Evolutionary conservation across 2,113 vertebrate species (phyloP), one percentile per base, ranked within the genome.

Genomic region (Dasyurus viverrinus): DNA sequence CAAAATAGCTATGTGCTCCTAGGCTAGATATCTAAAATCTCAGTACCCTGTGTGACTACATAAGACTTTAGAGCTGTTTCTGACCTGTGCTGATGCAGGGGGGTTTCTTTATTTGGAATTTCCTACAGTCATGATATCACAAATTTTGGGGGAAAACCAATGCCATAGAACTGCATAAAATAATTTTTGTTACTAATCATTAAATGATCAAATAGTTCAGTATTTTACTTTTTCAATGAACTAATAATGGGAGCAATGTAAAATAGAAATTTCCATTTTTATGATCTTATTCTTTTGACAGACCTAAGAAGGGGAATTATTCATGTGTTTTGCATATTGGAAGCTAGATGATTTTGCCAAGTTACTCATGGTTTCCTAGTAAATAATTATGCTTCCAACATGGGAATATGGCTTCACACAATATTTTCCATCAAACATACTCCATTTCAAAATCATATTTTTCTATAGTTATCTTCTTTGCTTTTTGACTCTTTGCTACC

Each of bases 361-460:
- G 36, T 97, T 92, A 25, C 90, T 97, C 93, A 95, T 84, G 94
- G 47, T 46, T n/a, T 47, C 90, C 53, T 52, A 95, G 95, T 93
- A 97, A 97, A 97, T 92, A 98, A 95, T 94, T 91, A 57, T 96
- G 91, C 0, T 0, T 93, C 76, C n/a, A 90, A 55, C 36, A n/a
- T 53, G 46, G 30, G 50, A 97, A 92, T 92, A 95, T 76, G 2
- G 8, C 89, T 92, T 93, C 95, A 94, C 89, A 95, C 11, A 89
- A 22, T 92, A n/a, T 97, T 98, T 94, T 97, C 93, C 89, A 52
- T 91, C 95, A 36, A 42, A 84, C 36, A n/a, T 55, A 93, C 94
- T 96, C 92, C 2, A 68, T 93, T 95, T 93, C n/a, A 26, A 90
- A 94, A 92, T 84, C 68, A 84, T 97, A 54, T 60, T 95, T 97